Evolutionary conservation across 35 echinoderm and acorn worm species (phyloP).

Genomic region (Chiridota heheva): DNA sequence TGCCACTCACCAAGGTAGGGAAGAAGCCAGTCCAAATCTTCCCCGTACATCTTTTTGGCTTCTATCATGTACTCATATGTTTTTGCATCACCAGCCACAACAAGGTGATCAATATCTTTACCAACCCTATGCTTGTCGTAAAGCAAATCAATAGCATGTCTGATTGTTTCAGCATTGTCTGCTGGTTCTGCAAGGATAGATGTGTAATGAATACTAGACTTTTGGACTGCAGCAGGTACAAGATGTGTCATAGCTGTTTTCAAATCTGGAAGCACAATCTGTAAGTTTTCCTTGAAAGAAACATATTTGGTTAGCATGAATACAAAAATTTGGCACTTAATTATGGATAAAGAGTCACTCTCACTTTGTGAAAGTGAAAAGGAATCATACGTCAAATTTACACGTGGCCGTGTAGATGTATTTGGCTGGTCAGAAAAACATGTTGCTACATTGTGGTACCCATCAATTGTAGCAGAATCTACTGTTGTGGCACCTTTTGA

Average conservation of each 20-base stretch:
- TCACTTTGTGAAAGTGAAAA: slow-evolving; percentile 9
- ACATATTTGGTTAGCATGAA: slow-evolving; percentile 38
- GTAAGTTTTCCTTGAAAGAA: background rate
- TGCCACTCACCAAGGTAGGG: slow-evolving; percentile 61
- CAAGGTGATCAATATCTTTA: slow-evolving; percentile 2
- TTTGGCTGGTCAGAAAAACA: no score
- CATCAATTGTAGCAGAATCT: no score
- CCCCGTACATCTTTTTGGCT: slow-evolving; percentile 24
- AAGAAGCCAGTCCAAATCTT: slow-evolving; percentile 49
- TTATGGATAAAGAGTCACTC: background rate
- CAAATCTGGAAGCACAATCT: slow-evolving; percentile 26
- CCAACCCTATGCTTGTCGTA: slow-evolving; percentile 38
- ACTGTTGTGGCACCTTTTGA: background rate
- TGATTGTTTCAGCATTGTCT: slow-evolving; percentile 34
- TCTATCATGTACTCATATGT: slow-evolving; percentile 41
- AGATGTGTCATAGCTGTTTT: background rate
- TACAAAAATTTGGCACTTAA: slow-evolving; percentile 15
- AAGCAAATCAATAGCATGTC: slow-evolving; percentile 29
- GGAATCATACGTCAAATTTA: background rate
- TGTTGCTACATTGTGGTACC: background rate
- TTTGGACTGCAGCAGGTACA: background rate
- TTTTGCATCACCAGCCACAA: slow-evolving; percentile 60
- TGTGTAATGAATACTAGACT: slow-evolving; percentile 29
- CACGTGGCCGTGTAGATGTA: background rate
- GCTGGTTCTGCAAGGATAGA: slow-evolving; percentile 27